These are phyloP conservation scores for Chromis chromis DNA, from an alignment of 2,797 vertebrate species.

Conservation along the genomic window DNA sequence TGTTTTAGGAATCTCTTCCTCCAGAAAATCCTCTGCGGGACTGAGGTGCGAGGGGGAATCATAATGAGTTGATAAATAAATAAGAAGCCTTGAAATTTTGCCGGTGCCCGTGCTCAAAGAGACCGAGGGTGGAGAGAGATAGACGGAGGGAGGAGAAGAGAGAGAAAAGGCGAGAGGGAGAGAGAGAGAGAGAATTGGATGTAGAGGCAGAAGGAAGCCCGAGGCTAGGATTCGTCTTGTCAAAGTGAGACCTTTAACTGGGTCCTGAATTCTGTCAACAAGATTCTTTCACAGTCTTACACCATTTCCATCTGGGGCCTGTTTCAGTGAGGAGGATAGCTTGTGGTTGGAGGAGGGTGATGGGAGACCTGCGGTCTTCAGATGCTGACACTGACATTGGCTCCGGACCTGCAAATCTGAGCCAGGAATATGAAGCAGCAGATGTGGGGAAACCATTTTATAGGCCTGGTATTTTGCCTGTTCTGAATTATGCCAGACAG, in stretches of 20 bases:
- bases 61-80: slow-evolving; percentile 82
- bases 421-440: slow-evolving; percentile 67
- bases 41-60: slow-evolving; percentile 67
- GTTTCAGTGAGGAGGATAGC: slow-evolving; percentile 54
- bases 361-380: slow-evolving; percentile 60
- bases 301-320: slow-evolving; percentile 72
- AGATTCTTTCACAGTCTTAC: slow-evolving; percentile 75
- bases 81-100: slow-evolving; percentile 74
- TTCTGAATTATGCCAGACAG: slow-evolving; percentile 55
- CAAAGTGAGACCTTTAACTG: slow-evolving; percentile 84
- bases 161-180: slow-evolving; percentile 39
- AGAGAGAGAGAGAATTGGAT: slow-evolving; percentile 56
- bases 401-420: slow-evolving; percentile 48
- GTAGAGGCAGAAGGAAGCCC: slow-evolving; percentile 67
- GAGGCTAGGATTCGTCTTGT: slow-evolving; percentile 80
- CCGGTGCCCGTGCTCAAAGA: slow-evolving; percentile 63
- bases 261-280: slow-evolving; percentile 81
- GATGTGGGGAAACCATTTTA: slow-evolving; percentile 57
- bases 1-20: slow-evolving; percentile 69
- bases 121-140: slow-evolving; percentile 41
- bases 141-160: slow-evolving; percentile 38
- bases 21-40: slow-evolving; percentile 57
- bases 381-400: slow-evolving; percentile 69
- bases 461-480: slow-evolving; percentile 49
- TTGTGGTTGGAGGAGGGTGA: slow-evolving; percentile 53